Percentiles rank a stretch among this genome's conserved stretches.
Evolutionary conservation across 92 coral and sea anemone genomes (phyloP).

Genomic region (Isaurus tuberculatus): DNA sequence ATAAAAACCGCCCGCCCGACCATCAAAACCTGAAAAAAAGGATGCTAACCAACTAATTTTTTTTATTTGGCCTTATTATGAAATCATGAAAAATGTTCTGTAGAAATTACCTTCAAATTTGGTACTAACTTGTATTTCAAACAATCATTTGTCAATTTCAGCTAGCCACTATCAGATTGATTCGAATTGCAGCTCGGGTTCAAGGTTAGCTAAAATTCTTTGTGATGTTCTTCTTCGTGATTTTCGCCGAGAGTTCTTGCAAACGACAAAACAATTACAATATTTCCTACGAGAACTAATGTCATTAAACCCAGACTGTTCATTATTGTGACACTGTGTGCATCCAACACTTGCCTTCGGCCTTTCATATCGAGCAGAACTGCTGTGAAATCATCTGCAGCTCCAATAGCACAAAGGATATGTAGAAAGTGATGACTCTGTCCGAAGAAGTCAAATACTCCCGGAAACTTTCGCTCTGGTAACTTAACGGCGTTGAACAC

Average conservation of each 20-base stretch:
- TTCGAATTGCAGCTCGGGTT: background rate
- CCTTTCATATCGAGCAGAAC: slow-evolving; percentile 78
- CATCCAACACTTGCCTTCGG: slow-evolving; percentile 55
- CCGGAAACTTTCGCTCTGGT: slow-evolving; percentile 85
- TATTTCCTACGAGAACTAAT: slow-evolving; percentile 59
- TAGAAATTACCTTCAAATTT: too few species aligned
- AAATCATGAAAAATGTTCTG: too few species aligned
- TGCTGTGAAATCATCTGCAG: slow-evolving; percentile 84
- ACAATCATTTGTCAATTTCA: too few species aligned
- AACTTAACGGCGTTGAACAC: slow-evolving; percentile 76
- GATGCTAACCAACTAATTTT: too few species aligned
- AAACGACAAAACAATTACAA: slow-evolving; percentile 64
- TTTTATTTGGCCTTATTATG: too few species aligned
- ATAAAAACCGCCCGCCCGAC: too few species aligned
- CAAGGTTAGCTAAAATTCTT: slow-evolving; percentile 7
- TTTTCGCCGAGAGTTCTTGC: slow-evolving; percentile 46
- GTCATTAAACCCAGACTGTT: slow-evolving; percentile 68
- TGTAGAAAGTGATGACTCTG: slow-evolving; percentile 98
- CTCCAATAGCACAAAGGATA: slow-evolving; percentile 81
- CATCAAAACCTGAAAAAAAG: too few species aligned
- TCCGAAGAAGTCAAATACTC: slow-evolving; percentile 85
- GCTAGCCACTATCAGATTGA: too few species aligned
- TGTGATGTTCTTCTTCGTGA: slow-evolving; percentile 42
- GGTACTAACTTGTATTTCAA: background rate
- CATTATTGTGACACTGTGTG: slow-evolving; percentile 65